Base-by-base conservation (phyloP, 2,888 invertebrate genomes). In the Noctua janthe region DNA sequence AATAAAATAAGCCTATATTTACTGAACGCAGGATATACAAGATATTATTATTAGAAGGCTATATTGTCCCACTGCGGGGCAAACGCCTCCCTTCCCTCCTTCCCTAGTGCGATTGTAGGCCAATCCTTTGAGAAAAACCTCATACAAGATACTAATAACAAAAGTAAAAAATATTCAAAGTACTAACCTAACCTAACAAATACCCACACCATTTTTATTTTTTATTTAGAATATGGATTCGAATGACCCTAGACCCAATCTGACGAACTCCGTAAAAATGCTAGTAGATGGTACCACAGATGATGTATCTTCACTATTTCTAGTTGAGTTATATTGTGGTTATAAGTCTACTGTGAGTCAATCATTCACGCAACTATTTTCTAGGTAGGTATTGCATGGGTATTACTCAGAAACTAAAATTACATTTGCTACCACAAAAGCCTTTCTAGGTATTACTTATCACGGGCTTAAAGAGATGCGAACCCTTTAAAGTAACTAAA, bases 381-480 rank as follows among this genome's bases (percentile, higher is more conserved):
- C 29, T 20, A 5, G 1, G 15, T 49, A 29, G n/a, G 7, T 20
- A 35, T 20, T 8, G 8, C 35, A 17, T 64, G 8, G 20, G 4
- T 56, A 43, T 64, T 35, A 62, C 20, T 17, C 64, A 64, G 64
- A 1, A 35, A 49, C n/a, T 6, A 77, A 51, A 69, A 35, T 69
- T 47, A 59, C 17, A 76, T 54, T 47, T 39, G 10, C n/a, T 47
- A 29, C n/a, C 82, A 29, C n/a, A 35, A 54, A 66, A 66, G 13
- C 47, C 23, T 13, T 59, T 49, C 8, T 17, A 71, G 8, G 49
- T 62, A 15, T 66, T n/a, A 20, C 51, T 8, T 71, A 51, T 51
- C 39, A 56, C n/a, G 23, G 39, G 43, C n/a, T 15, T 10, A 56
- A 39, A 43, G 13, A 47, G 7, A 43, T 35, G 35, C 35, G 35